phyloP scores from a whole-genome alignment of 2,797 vertebrate genomes.

The Pterois miles region DNA sequence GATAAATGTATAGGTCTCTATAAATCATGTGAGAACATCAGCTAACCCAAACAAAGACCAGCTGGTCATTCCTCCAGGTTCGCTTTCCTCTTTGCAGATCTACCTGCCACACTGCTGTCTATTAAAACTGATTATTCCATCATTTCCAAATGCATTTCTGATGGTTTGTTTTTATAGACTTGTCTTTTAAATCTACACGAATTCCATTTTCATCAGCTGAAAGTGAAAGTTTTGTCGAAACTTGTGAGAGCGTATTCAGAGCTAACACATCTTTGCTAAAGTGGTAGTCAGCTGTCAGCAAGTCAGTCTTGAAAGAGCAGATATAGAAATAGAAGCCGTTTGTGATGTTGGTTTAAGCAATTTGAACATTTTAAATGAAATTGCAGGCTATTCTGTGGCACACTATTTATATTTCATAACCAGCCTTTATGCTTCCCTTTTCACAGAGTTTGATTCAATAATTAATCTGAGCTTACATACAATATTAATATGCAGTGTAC shows the following conservation, averaged over 20 bases:
- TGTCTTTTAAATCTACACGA: not conserved
- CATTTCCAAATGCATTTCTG: not conserved
- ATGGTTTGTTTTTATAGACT: not conserved
- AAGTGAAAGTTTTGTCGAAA: not conserved
- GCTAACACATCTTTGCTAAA: constrained; percentile 9
- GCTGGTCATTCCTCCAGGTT: not conserved
- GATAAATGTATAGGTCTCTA: no score
- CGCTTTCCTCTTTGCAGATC: not conserved
- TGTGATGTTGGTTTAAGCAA: constrained; percentile 5
- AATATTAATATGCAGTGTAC: constrained; percentile 30
- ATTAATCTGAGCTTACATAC: constrained; percentile 24
- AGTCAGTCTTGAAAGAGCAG: not conserved
- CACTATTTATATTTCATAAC: constrained; percentile 29
- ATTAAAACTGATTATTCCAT: not conserved
- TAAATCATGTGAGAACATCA: no score
- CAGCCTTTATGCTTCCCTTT: constrained; percentile 19
- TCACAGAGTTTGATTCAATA: constrained; percentile 26
- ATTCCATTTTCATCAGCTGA: not conserved
- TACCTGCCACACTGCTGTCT: not conserved
- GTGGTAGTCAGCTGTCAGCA: not conserved
- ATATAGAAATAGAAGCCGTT: not conserved
- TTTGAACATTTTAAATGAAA: constrained; percentile 22
- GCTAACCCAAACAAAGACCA: not conserved
- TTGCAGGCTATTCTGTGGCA: constrained; percentile 7
- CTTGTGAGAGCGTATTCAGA: not conserved